A percentile compares a stretch with the other conserved stretches of the same genome.
Conservation (phyloP, 2,113 vertebrate species). For the Triplophysa rosa region DNA sequence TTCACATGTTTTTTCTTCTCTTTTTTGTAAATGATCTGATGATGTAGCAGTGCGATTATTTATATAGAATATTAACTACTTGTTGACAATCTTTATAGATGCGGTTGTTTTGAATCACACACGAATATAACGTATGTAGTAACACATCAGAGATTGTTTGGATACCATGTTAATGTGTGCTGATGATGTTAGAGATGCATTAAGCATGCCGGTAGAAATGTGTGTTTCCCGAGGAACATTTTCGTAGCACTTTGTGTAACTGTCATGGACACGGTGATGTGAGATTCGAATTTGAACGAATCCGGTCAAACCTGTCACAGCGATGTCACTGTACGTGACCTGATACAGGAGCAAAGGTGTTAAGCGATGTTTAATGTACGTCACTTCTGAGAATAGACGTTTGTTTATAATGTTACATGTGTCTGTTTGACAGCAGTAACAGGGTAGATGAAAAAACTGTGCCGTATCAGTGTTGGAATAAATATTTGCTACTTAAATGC, state of each 20-base stretch:
- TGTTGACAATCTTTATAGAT: constrained; percentile 44
- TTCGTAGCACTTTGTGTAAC: constrained; percentile 30
- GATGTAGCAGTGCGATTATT: constrained; percentile 34
- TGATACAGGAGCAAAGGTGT: constrained; percentile 13
- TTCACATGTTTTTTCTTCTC: constrained; percentile 57
- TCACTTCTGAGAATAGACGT: constrained; percentile 21
- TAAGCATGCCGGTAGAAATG: constrained; percentile 45
- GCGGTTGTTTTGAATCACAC: constrained; percentile 12
- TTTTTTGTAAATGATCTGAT: constrained; percentile 47
- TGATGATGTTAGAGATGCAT: constrained; percentile 44
- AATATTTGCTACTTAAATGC: constrained; percentile 67
- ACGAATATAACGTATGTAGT: constrained; percentile 3
- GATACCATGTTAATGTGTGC: constrained; percentile 7
- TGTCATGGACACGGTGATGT: constrained; percentile 32
- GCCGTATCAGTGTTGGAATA: constrained; percentile 69
- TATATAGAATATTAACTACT: constrained; percentile 24
- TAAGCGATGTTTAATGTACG: constrained; percentile 1
- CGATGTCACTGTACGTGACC: constrained; percentile 22
- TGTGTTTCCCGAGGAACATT: constrained; percentile 17
- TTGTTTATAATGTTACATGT: constrained; percentile 23
- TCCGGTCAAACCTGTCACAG: constrained; percentile 20
- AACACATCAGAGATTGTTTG: constrained; percentile 1
- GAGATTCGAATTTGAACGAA: constrained; percentile 25
- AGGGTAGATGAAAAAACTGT: constrained; percentile 56
- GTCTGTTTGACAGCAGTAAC: constrained; percentile 49